Conservation (phyloP, 1,140 invertebrate genomes). For the Drosophila lacteicornis region DNA sequence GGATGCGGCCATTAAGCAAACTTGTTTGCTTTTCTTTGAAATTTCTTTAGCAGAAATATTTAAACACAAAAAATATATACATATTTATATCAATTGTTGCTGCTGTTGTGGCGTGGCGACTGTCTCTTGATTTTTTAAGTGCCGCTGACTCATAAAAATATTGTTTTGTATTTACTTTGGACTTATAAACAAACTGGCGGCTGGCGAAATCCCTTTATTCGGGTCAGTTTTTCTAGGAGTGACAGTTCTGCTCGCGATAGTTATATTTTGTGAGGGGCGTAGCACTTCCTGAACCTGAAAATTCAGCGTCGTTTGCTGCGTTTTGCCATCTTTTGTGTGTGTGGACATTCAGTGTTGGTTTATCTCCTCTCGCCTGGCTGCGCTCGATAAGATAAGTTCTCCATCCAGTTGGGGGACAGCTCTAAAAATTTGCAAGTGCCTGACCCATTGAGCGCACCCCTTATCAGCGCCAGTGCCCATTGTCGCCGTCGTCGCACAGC, state of each 20-base stretch:
- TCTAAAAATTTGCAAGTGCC: constrained; percentile 55
- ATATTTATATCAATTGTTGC: constrained; percentile 25
- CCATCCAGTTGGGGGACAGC: constrained; percentile 22
- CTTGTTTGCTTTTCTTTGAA: constrained; percentile 78
- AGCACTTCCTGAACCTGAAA: constrained; percentile 35
- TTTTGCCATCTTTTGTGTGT: constrained; percentile 35
- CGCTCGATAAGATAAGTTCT: constrained; percentile 42
- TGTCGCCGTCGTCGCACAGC: constrained; percentile 24
- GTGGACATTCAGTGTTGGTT: constrained; percentile 16
- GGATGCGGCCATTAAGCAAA: constrained; percentile 73
- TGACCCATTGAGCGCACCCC: constrained; percentile 52
- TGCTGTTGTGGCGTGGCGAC: neutral
- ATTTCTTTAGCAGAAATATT: constrained; percentile 46
- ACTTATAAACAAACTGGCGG: constrained; percentile 2
- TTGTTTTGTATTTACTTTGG: constrained; percentile 17
- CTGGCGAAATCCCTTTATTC: constrained; percentile 4
- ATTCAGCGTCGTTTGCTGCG: constrained; percentile 10
- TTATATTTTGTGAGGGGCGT: constrained; percentile 21
- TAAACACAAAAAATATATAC: constrained; percentile 22
- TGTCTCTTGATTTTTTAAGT: constrained; percentile 40
- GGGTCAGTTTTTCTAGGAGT: constrained; percentile 11
- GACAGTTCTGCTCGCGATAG: neutral
- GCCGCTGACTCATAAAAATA: constrained; percentile 44
- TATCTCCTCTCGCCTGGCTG: constrained; percentile 27
- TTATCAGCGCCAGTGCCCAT: constrained; percentile 48